These are phyloP conservation scores for Nephrocerus scutellatus DNA, from an alignment of 2,888 invertebrate genomes.

Conservation along the genomic window DNA sequence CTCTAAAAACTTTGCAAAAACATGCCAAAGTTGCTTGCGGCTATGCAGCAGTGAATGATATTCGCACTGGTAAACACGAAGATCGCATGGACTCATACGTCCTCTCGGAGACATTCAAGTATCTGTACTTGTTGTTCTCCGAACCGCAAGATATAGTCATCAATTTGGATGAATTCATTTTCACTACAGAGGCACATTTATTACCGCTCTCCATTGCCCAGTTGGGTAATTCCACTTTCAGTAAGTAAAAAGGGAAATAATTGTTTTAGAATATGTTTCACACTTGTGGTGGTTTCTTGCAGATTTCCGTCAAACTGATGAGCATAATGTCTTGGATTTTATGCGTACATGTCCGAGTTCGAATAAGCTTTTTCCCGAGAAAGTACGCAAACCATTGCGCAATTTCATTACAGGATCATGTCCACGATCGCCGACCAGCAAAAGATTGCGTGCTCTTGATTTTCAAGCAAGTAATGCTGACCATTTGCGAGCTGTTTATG, in stretches of 20 bases:
- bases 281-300: no score
- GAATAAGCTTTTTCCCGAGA: constrained; percentile 72
- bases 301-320: constrained; percentile 51
- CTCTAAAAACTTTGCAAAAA: constrained; percentile 79
- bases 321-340: constrained; percentile 51
- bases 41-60: constrained; percentile 95
- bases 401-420: constrained; percentile 79
- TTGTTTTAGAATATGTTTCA: constrained; percentile 3
- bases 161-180: constrained; percentile 77
- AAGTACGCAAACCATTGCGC: constrained; percentile 73
- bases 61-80: constrained; percentile 82
- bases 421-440: constrained; percentile 56
- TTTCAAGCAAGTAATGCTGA: constrained; percentile 78
- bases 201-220: constrained; percentile 78
- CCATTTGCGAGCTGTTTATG: constrained; percentile 76
- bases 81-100: constrained; percentile 99
- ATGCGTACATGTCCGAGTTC: constrained; percentile 77
- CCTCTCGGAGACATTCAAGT: constrained; percentile 95
- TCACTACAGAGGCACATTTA: constrained; percentile 93
- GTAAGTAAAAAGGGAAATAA: constrained; percentile 29
- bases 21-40: constrained; percentile 93
- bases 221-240: constrained; percentile 51
- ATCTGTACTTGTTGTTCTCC: constrained; percentile 87
- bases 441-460: constrained; percentile 62
- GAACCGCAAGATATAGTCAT: constrained; percentile 76